Evolutionary conservation across 2,888 invertebrate genomes (phyloP).

Genomic region (Mechanitis mazaeus): DNA sequence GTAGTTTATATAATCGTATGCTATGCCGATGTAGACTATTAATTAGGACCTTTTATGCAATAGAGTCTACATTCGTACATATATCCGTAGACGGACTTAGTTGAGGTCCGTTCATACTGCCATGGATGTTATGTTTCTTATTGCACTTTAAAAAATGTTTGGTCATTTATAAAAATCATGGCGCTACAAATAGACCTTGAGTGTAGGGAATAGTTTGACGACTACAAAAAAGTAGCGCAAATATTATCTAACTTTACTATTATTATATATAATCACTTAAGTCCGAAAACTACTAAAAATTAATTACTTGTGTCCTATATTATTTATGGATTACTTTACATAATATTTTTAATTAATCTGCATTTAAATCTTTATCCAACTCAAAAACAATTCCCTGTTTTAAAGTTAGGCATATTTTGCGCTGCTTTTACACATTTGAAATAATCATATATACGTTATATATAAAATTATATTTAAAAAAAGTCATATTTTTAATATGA

Average conservation of each 20-base stretch:
- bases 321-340: no score
- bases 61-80: constrained; percentile 1
- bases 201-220: background rate
- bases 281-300: no score
- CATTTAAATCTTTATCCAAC: no score
- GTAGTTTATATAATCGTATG: constrained; percentile 3
- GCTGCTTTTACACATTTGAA: no score
- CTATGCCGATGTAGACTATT: constrained; percentile 4
- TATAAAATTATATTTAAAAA: no score
- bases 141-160: background rate
- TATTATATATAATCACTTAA: no score
- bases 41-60: background rate
- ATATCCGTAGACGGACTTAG: background rate
- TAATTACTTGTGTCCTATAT: no score
- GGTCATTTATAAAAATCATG: background rate
- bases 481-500: no score
- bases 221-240: background rate
- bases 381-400: no score
- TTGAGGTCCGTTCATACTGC: background rate
- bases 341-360: no score
- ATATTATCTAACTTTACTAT: constrained; percentile 1
- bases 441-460: no score
- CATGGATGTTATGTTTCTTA: background rate
- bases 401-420: no score
- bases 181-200: background rate